Percentiles rank a stretch among this genome's conserved stretches.
These are phyloP conservation scores for Megamerina dolium DNA, from an alignment of 2,888 invertebrate species.

Conservation along the genomic window DNA sequence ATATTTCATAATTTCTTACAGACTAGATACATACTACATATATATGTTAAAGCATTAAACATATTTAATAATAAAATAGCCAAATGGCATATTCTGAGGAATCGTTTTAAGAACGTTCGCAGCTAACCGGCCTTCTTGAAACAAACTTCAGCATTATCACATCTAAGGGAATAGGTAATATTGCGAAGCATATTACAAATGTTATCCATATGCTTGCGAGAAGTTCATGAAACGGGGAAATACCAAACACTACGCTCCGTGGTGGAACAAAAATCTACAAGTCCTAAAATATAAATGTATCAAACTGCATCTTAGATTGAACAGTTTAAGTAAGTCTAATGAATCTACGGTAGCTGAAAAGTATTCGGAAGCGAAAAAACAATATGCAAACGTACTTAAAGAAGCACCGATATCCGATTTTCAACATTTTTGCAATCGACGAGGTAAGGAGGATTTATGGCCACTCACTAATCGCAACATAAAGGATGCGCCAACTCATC, in stretches of 20 bases:
- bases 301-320: not conserved
- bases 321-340: not conserved
- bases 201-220: not conserved
- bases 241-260: not conserved
- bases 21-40: no score
- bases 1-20: no score
- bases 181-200: no score
- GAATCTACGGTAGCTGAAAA: not conserved
- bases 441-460: not conserved
- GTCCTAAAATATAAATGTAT: not conserved
- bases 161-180: no score
- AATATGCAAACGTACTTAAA: slow-evolving; percentile 1
- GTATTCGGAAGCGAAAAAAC: not conserved
- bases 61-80: no score
- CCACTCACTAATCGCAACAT: not conserved
- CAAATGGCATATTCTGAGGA: no score
- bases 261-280: not conserved
- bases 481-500: not conserved
- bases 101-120: no score
- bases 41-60: no score
- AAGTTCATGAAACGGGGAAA: not conserved
- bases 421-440: not conserved
- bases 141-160: no score
- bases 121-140: no score
- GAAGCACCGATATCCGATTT: not conserved